A percentile compares a stretch with the other conserved stretches of the same genome.
Conservation (phyloP, 35 echinoderm and acorn worm species). For the Eucidaris tribuloides region DNA sequence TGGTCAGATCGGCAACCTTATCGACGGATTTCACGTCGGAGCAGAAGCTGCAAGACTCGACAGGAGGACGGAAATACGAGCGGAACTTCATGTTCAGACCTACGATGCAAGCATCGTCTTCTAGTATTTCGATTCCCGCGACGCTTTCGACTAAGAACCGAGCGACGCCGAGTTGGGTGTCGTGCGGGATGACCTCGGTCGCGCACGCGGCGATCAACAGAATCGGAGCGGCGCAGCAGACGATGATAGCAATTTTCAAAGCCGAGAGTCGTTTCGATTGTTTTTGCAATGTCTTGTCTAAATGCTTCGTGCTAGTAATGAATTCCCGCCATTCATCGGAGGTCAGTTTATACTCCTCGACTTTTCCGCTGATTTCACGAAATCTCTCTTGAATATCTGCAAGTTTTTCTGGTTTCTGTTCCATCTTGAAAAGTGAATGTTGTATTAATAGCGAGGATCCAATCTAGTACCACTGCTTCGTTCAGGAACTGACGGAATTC, state of each 20-base stretch:
- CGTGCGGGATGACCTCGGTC: not conserved
- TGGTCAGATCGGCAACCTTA: not conserved
- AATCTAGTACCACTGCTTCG: too few relatives aligned
- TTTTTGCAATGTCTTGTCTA: not conserved
- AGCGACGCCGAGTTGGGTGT: not conserved
- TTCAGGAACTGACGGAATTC: too few relatives aligned
- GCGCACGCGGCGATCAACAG: not conserved
- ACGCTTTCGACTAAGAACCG: not conserved
- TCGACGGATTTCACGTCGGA: not conserved
- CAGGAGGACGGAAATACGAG: not conserved
- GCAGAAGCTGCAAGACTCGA: conserved; percentile 30
- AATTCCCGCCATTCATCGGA: too few relatives aligned
- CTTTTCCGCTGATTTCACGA: not conserved
- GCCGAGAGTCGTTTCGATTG: not conserved
- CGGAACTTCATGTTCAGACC: not conserved
- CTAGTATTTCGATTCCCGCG: not conserved
- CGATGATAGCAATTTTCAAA: not conserved
- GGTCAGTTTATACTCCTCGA: too few relatives aligned
- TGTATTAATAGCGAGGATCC: too few relatives aligned
- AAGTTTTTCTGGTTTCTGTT: too few relatives aligned
- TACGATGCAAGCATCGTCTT: not conserved
- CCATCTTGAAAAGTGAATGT: too few relatives aligned
- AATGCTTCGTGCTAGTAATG: not conserved
- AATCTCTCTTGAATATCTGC: not conserved
- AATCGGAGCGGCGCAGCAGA: not conserved